These are phyloP conservation scores for Siphamia tubifer DNA, from an alignment of 2,113 vertebrate genomes.

Conservation along the genomic window DNA sequence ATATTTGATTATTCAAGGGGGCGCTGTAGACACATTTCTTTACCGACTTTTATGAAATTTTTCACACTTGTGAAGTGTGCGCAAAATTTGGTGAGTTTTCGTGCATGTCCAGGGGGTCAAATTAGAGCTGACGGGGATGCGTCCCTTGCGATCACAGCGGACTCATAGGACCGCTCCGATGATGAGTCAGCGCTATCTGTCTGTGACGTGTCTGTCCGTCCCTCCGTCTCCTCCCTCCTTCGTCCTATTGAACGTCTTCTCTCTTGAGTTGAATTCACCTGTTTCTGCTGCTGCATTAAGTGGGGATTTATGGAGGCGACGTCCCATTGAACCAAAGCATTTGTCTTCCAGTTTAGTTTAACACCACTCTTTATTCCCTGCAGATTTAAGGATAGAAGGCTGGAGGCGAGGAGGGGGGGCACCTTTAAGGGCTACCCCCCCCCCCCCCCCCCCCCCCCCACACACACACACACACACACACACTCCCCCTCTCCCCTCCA, in stretches of 20 bases:
- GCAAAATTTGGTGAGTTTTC: too few species aligned
- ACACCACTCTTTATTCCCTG: slow-evolving; percentile 75
- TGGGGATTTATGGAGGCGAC: slow-evolving; percentile 75
- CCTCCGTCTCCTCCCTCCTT: slow-evolving; percentile 45
- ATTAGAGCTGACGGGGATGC: too few species aligned
- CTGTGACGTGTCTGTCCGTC: slow-evolving; percentile 11
- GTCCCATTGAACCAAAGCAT: slow-evolving; percentile 79
- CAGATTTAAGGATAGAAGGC: slow-evolving; percentile 73
- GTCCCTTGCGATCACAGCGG: too few species aligned
- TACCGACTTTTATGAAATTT: too few species aligned
- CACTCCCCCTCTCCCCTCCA: slow-evolving; percentile 68
- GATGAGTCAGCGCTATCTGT: too few species aligned
- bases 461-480: too few species aligned
- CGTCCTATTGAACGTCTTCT: slow-evolving; percentile 68
- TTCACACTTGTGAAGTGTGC: too few species aligned
- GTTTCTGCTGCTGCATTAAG: slow-evolving; percentile 76
- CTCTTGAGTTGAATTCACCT: slow-evolving; percentile 67
- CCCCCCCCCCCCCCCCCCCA: slow-evolving; percentile 73
- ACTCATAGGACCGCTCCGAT: too few species aligned
- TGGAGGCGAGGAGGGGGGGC: slow-evolving; percentile 39
- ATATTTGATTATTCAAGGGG: too few species aligned
- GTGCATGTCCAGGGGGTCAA: too few species aligned
- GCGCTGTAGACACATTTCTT: too few species aligned
- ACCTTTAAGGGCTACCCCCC: slow-evolving; percentile 61
- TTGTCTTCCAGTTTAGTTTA: slow-evolving; percentile 80